Conservation (phyloP, 2,113 vertebrate species). For the Platichthys stellatus region DNA sequence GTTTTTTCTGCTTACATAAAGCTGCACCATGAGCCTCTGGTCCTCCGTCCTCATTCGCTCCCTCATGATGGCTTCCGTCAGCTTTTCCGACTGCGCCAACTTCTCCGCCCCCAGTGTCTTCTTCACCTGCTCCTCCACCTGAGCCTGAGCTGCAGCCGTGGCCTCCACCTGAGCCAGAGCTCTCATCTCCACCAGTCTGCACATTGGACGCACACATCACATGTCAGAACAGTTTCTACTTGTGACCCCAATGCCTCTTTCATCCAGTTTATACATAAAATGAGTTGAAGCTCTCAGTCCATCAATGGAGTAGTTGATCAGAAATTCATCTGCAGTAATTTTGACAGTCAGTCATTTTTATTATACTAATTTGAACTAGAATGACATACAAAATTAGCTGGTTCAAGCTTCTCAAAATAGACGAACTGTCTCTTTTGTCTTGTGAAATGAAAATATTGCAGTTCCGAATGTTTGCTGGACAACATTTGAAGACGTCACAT, state of each 20-base stretch:
- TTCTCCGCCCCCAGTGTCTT: constrained; percentile 67
- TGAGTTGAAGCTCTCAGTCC: not conserved
- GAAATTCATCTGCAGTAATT: not conserved
- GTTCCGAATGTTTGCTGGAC: not conserved
- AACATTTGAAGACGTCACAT: too few species aligned
- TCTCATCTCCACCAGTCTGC: constrained; percentile 67
- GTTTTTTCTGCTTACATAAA: constrained; percentile 71
- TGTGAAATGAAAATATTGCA: too few species aligned
- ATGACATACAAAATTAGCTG: too few species aligned
- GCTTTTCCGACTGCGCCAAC: constrained; percentile 40
- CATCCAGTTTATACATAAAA: not conserved
- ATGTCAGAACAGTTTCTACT: not conserved
- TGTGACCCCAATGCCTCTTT: not conserved
- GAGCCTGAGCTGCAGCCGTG: constrained; percentile 52
- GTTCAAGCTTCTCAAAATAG: too few species aligned
- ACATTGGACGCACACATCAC: not conserved
- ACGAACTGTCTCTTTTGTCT: too few species aligned
- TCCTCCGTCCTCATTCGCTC: constrained; percentile 66
- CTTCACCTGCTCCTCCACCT: constrained; percentile 72
- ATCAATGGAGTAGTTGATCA: too few species aligned
- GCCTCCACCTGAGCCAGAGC: constrained; percentile 52
- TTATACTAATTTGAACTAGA: too few species aligned
- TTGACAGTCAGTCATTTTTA: too few species aligned
- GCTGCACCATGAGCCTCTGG: constrained; percentile 71
- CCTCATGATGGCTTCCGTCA: constrained; percentile 59